Evolutionary conservation across 2,888 invertebrate genomes (phyloP), one percentile per base, ranked within the genome.

Genomic region (Timandra comae): DNA sequence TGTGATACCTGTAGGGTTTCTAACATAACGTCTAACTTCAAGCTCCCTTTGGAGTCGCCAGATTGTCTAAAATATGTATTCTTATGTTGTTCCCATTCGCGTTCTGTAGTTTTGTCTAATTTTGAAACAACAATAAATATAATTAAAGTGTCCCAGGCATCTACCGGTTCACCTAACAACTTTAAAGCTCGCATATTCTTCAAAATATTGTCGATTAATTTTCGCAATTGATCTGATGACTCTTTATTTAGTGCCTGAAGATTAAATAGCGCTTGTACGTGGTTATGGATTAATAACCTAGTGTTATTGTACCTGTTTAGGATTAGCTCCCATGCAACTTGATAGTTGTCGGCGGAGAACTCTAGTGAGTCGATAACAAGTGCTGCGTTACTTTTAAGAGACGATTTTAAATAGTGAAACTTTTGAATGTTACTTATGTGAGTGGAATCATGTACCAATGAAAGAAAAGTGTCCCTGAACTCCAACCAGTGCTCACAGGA

Each of bases 191-290:
- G 30, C 7, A 47, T 20, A 23, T 46, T 52, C 33, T 41, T 43
- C 21, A 41, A 43, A 4, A 30, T 36, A 0, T 21, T 27, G 8
- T 50, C 48, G 9, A 42, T 29, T 9, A 56, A 12, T 6, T 43
- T 21, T 8, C 48, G 38, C 12, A 48, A 23, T 0, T 29, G 27
- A 1, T 6, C 23, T 25, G 30, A 22, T 3, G 43, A 52, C 30
- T 52, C 46, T 23, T 13, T 41, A 6, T 24, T 10, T 28, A 49
- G 35, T 2, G 11, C n/a, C 12, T 49, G 34, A 16, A 47, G 16
- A 16, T 37, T 41, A 35, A 53, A 52, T 24, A 53, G 35, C 0
- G 47, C 35, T 7, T 50, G 33, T 3, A 51, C 29, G 21, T 52
- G 52, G 26, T 49, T 42, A 25, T 49, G 46, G 6, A 49, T 11